A percentile compares a stretch with the other conserved stretches of the same genome.
These are phyloP conservation scores for Elephas maximus DNA, from an alignment of 2,113 vertebrate species.

Conservation along the genomic window DNA sequence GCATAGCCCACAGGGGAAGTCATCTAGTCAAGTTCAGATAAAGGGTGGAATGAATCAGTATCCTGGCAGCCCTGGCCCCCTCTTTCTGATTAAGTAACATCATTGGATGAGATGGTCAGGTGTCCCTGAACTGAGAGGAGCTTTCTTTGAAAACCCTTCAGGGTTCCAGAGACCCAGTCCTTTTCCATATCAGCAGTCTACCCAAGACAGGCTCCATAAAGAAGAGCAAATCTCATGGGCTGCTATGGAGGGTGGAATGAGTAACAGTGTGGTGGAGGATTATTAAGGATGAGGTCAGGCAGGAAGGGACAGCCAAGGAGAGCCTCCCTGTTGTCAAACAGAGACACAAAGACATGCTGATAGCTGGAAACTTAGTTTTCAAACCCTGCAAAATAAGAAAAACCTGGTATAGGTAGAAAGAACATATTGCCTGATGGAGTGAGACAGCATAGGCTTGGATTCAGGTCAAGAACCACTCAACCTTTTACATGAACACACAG, in stretches of 20 bases:
- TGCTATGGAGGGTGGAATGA: neutral
- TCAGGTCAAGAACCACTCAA: neutral
- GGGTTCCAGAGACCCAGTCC: conserved; percentile 63
- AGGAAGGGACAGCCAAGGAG: conserved; percentile 41
- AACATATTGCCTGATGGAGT: neutral
- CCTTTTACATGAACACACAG: neutral
- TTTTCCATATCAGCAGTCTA: conserved; percentile 62
- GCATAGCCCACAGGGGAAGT: neutral
- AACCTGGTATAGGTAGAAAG: neutral
- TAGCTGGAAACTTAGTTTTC: conserved; percentile 57
- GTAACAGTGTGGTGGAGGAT: neutral
- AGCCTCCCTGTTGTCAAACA: conserved; percentile 57
- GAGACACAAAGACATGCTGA: conserved; percentile 61
- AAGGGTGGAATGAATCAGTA: neutral
- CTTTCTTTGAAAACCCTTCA: conserved; percentile 75
- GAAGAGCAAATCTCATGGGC: conserved; percentile 53
- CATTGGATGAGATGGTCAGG: neutral
- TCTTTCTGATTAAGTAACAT: neutral
- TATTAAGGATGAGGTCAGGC: conserved; percentile 54
- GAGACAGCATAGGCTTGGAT: neutral
- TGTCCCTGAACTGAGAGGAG: conserved; percentile 70
- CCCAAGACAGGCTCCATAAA: neutral
- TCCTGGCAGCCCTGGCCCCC: neutral
- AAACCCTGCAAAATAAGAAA: conserved; percentile 50
- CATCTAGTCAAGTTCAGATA: neutral